Evolutionary conservation across 2,113 vertebrate species (phyloP).

Genomic region (Pygathrix nemaeus): DNA sequence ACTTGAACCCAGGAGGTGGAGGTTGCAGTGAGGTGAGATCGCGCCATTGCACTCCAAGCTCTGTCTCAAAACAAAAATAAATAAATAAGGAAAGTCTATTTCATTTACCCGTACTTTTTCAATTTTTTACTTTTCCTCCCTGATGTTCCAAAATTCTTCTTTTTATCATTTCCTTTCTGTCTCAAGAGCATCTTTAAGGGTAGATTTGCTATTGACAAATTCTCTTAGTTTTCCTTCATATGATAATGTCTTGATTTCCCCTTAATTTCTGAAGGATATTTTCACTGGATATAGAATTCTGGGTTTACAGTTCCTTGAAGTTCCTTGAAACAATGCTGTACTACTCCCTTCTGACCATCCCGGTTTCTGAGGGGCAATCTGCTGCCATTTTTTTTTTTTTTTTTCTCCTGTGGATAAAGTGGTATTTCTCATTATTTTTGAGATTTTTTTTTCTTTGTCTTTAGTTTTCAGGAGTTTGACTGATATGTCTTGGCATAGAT

Average conservation of each 20-base stretch:
- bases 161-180: neutral
- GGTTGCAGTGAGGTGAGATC: too few species aligned
- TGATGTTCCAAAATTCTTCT: neutral
- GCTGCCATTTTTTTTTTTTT: neutral
- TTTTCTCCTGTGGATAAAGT: neutral
- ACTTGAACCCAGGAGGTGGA: too few species aligned
- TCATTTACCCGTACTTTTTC: neutral
- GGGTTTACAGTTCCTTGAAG: neutral
- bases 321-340: neutral
- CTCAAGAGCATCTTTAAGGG: neutral
- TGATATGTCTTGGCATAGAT: neutral
- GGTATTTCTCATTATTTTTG: neutral
- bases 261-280: neutral
- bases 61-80: too few species aligned
- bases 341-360: accelerated
- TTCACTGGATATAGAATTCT: neutral
- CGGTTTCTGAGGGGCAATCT: neutral
- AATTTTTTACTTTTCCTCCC: neutral
- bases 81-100: neutral
- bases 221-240: neutral
- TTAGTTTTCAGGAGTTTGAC: neutral
- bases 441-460: neutral
- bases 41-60: too few species aligned
- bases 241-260: neutral
- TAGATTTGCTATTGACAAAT: neutral